Conservation (phyloP, 2,888 invertebrate species). For the Aleiodes leptofemur region DNA sequence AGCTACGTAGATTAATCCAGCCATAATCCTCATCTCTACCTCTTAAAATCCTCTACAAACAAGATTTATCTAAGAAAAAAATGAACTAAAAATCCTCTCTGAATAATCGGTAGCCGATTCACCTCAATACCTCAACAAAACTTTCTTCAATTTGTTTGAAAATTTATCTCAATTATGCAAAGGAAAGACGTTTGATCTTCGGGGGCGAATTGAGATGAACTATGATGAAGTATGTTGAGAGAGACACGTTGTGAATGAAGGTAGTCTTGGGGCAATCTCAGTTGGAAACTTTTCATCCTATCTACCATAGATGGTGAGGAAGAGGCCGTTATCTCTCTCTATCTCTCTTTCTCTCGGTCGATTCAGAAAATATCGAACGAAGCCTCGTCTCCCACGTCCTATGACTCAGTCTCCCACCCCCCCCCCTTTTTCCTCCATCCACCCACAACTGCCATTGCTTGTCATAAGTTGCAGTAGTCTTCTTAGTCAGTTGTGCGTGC, state of each 20-base stretch:
- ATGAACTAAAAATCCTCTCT: too few relatives aligned
- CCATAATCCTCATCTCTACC: too few relatives aligned
- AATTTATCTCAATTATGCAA: too few relatives aligned
- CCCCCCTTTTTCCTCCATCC: not conserved
- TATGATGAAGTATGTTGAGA: not conserved
- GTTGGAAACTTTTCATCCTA: conserved; percentile 35
- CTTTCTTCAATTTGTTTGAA: too few relatives aligned
- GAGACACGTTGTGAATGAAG: not conserved
- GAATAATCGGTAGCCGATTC: too few relatives aligned
- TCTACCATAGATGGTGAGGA: not conserved
- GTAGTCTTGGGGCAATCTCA: conserved; percentile 40
- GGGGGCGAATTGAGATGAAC: not conserved
- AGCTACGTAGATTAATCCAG: too few relatives aligned
- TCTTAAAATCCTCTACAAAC: too few relatives aligned
- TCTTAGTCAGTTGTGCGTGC: conserved; percentile 29
- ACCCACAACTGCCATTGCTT: not conserved
- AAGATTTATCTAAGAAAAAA: too few relatives aligned
- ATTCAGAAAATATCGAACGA: conserved; percentile 46
- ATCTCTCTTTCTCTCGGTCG: conserved; percentile 4
- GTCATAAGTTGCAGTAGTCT: conserved; percentile 19
- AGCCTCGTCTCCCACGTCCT: not conserved
- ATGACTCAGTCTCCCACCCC: not conserved
- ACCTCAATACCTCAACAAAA: too few relatives aligned
- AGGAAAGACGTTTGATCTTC: not conserved
- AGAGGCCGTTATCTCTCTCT: not conserved